These are phyloP conservation scores for Eurytoma californica DNA, from an alignment of 2,888 invertebrate species.

Conservation along the genomic window DNA sequence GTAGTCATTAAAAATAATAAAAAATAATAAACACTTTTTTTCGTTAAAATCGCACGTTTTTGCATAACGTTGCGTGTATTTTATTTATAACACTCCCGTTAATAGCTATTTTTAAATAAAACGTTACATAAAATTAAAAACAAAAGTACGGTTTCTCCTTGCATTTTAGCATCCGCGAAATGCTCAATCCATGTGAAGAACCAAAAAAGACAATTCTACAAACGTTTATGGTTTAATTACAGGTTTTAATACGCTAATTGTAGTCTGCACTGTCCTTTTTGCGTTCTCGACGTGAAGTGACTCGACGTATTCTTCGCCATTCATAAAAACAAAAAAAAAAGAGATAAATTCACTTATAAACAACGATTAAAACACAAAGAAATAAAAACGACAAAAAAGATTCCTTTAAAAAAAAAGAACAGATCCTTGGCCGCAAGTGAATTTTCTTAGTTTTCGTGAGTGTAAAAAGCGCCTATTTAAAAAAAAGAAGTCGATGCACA, in stretches of 20 bases:
- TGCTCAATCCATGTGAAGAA: constrained; percentile 17
- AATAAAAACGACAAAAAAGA: background rate
- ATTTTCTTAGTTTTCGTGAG: constrained; percentile 43
- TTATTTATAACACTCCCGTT: constrained; percentile 20
- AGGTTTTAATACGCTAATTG: too few relatives aligned
- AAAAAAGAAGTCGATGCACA: constrained; percentile 23
- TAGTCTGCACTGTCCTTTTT: background rate
- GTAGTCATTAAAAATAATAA: background rate
- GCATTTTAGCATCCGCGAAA: constrained; percentile 17
- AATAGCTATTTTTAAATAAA: constrained; percentile 22
- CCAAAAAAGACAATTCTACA: constrained; percentile 4
- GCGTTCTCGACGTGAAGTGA: constrained; percentile 1
- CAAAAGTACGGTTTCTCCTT: constrained; percentile 30
- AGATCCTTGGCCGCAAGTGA: constrained; percentile 16
- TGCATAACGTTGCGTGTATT: background rate
- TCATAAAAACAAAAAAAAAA: constrained; percentile 25
- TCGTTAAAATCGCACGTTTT: constrained; percentile 1
- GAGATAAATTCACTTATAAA: constrained; percentile 7
- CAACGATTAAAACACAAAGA: constrained; percentile 15
- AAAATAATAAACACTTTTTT: constrained; percentile 11
- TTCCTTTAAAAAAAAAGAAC: constrained; percentile 6
- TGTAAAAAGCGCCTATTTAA: constrained; percentile 31
- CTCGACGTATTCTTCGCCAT: background rate
- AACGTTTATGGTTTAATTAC: background rate
- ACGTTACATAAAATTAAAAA: constrained; percentile 39